Evolutionary conservation across 35 echinoderm and acorn worm genomes (phyloP), one percentile per base, ranked within the genome.

Genomic region (Apostichopus japonicus): DNA sequence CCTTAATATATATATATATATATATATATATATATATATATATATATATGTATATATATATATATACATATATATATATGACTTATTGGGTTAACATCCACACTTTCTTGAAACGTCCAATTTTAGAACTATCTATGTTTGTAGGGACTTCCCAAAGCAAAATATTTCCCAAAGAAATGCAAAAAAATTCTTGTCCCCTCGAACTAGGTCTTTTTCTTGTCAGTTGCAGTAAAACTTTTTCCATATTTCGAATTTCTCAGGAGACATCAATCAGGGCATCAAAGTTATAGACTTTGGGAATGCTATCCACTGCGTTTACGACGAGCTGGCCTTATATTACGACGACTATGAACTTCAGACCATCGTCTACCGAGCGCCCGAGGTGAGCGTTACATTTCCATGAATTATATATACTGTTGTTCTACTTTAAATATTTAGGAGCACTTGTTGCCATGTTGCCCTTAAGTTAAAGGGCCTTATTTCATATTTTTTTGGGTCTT

Each of bases 241-340:
- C 67, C n/a, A 13, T 72, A 15, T 72, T 72, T 15, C 6, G 33
- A 44, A 44, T 4, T 80, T 80, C 78, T 80, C 53, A 80, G 78
- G 53, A 51, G 78, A 80, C 78, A 80, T 51, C 78, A 80, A 80
- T 80, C 78, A 21, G 27, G 78, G 71, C 6, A 75, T 98, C 73
- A 99, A 99, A 72, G 92, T 99, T 75, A 96, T 99, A 72, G 97
- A 99, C 92, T 99, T 99, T 86, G 97, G 97, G 7, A 99, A 99
- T 80, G 97, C 97, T 1, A 95, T 99, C 56, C 97, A 96, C 81
- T 96, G 97, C n/a, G 92, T 96, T 54, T 96, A 96, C 80, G 95
- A 96, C 22, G 97, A 99, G 83, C 84, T 99, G 19, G 94, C 97
- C 8, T 72, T 99, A 13, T 99, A 96, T 90, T 96, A 99, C 76